These are phyloP conservation scores for Microchrysa polita DNA, from an alignment of 2,888 invertebrate genomes.

Conservation along the genomic window DNA sequence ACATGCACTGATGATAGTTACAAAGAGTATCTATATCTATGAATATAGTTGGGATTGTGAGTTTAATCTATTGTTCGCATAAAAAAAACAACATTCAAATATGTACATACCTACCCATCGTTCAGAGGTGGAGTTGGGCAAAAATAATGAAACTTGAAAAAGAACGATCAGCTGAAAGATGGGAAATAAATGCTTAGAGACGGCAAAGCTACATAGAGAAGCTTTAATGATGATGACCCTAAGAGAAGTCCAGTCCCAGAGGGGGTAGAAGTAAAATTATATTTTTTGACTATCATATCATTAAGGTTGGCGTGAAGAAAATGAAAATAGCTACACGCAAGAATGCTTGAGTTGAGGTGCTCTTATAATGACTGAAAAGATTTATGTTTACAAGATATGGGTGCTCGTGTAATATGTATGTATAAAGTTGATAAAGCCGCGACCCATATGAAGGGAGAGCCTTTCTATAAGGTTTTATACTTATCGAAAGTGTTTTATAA, in stretches of 20 bases:
- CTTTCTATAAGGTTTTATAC: too few relatives aligned
- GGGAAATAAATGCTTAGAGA: constrained; percentile 2
- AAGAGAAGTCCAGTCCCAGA: too few relatives aligned
- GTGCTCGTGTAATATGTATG: too few relatives aligned
- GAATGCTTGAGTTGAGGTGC: neutral
- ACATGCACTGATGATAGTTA: too few relatives aligned
- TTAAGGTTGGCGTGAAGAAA: constrained; percentile 5
- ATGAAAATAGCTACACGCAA: neutral
- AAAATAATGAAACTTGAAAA: neutral
- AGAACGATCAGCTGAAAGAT: constrained; percentile 13
- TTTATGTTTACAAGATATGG: too few relatives aligned
- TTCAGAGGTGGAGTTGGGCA: constrained; percentile 8
- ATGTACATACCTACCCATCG: neutral
- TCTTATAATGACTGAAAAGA: too few relatives aligned
- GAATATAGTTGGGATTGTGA: constrained; percentile 1
- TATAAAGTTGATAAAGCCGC: too few relatives aligned
- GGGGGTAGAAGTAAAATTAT: constrained; percentile 15
- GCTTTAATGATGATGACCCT: constrained; percentile 11
- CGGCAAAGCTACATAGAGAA: neutral
- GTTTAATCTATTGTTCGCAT: constrained; percentile 34
- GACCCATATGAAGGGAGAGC: too few relatives aligned
- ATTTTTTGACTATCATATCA: constrained; percentile 15
- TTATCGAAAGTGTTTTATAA: too few relatives aligned
- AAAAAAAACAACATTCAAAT: constrained; percentile 31
- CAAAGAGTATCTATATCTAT: neutral